A percentile compares a stretch with the other conserved stretches of the same genome.
These are phyloP conservation scores for Rhinichthys klamathensis DNA, from an alignment of 2,113 vertebrate species.

Conservation along the genomic window DNA sequence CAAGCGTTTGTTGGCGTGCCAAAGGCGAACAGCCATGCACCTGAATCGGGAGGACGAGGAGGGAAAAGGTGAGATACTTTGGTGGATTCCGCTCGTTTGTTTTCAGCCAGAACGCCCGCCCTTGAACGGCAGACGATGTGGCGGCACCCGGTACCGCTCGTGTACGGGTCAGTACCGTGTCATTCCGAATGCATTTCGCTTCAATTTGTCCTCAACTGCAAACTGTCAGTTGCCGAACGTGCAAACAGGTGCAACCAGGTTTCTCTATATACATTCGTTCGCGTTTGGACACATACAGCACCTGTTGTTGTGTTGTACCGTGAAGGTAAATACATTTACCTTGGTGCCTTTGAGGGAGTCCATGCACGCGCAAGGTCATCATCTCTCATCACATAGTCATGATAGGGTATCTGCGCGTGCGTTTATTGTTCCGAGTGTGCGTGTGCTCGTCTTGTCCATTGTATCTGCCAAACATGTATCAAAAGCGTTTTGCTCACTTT, in stretches of 20 bases:
- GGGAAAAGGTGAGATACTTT: conserved; percentile 76
- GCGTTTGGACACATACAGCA: conserved; percentile 7
- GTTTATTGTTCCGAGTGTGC: conserved; percentile 3
- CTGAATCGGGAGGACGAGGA: conserved; percentile 79
- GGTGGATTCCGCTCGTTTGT: conserved; percentile 2
- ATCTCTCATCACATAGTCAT: conserved; percentile 38
- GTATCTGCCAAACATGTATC: neutral
- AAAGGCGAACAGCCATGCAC: conserved; percentile 76
- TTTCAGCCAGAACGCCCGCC: conserved; percentile 34
- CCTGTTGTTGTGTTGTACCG: conserved; percentile 44
- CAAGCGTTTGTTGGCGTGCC: conserved; percentile 46
- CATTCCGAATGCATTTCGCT: conserved; percentile 3
- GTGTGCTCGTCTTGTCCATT: neutral
- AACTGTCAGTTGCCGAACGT: neutral
- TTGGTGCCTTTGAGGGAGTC: conserved; percentile 38
- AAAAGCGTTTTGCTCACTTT: neutral
- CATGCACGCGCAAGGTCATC: conserved; percentile 52
- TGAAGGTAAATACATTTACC: neutral
- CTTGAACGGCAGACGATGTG: conserved; percentile 27
- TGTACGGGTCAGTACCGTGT: conserved; percentile 21
- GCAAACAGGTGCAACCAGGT: conserved; percentile 47
- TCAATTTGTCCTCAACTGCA: neutral
- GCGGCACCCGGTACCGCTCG: conserved; percentile 3
- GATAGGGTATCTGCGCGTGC: conserved; percentile 35
- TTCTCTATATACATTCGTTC: conserved; percentile 29